Evolutionary conservation across 2,888 invertebrate genomes (phyloP), one percentile per base, ranked within the genome.

Genomic region (Ariolimax columbianus): DNA sequence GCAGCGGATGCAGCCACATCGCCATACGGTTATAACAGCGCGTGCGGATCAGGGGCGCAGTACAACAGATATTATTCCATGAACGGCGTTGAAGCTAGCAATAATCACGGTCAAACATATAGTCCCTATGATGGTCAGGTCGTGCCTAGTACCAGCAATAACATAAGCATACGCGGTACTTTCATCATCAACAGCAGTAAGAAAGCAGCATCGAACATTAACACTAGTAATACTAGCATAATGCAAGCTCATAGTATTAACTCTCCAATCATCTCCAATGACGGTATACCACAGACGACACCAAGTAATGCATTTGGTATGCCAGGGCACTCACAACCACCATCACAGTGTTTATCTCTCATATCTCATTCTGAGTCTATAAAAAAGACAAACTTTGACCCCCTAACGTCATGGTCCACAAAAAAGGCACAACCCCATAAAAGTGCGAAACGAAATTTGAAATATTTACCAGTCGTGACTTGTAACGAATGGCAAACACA

Each of bases 401-500:
- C 2, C 30, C 51, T 23, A 30, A 75, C 3, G 2, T 19, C 17
- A 17, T 51, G 51, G 47, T 51, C 3, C 11, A 51, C 33, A 33
- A 14, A 47, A 33, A 75, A 51, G 23, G 23, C 51, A 33, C 30
- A 51, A 33, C 3, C 19, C 51, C 51, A 36, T 17, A 51, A 75
- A 14, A 36, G 51, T 36, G 75, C 33, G 33, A 75, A 75, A 51
- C 23, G 75, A 75, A 75, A 75, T 75, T n/a, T 75, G 33, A 75
- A 51, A 51, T 75, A 75, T 33, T 33, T 51, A 7, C 75, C 72
- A 6, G 26, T 36, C 19, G 75, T 47, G 23, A 17, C 23, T 6
- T 33, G 6, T 23, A 75, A 23, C 19, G 17, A 43, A 30, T 75
- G 33, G 75, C 30, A 33, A 9, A 75, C 51, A 75, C 26, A 73